Conservation (phyloP, 2,113 vertebrate species). For the Mystacornis crossleyi region DNA sequence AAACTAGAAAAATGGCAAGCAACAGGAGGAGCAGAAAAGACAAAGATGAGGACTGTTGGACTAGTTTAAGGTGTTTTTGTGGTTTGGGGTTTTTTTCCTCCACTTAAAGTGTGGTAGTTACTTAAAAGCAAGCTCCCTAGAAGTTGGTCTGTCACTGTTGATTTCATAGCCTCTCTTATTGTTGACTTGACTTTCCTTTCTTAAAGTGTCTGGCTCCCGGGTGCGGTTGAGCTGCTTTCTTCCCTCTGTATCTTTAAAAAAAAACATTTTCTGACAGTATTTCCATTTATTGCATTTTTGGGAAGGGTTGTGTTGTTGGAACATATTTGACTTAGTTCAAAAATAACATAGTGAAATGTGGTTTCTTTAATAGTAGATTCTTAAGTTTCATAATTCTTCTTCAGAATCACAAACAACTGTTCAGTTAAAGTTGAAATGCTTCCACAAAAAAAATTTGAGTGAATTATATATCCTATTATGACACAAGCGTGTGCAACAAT, state of each 20-base stretch:
- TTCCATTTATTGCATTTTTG: not conserved
- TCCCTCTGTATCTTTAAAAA: not conserved
- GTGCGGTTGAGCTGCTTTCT: not conserved
- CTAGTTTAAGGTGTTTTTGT: not conserved
- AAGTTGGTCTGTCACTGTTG: not conserved
- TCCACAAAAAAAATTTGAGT: not conserved
- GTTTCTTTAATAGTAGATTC: not conserved
- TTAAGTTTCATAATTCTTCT: not conserved
- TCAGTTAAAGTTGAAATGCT: not conserved
- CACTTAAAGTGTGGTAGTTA: not conserved
- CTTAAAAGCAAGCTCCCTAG: not conserved
- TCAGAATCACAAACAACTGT: not conserved
- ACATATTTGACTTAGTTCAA: not conserved
- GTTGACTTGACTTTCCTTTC: not conserved
- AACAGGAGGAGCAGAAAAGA: not conserved
- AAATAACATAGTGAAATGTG: not conserved
- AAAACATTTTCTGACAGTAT: not conserved
- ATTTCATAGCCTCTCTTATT: not conserved
- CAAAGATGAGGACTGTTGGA: not conserved
- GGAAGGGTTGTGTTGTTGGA: not conserved
- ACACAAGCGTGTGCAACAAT: not conserved
- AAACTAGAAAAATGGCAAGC: not conserved
- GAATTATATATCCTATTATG: not conserved
- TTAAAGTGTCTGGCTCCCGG: not conserved
- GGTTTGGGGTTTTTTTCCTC: accelerated